Percentiles rank a stretch among this genome's conserved stretches.
phyloP scores from a whole-genome alignment of 2,113 vertebrate genomes.

The Melospiza georgiana region DNA sequence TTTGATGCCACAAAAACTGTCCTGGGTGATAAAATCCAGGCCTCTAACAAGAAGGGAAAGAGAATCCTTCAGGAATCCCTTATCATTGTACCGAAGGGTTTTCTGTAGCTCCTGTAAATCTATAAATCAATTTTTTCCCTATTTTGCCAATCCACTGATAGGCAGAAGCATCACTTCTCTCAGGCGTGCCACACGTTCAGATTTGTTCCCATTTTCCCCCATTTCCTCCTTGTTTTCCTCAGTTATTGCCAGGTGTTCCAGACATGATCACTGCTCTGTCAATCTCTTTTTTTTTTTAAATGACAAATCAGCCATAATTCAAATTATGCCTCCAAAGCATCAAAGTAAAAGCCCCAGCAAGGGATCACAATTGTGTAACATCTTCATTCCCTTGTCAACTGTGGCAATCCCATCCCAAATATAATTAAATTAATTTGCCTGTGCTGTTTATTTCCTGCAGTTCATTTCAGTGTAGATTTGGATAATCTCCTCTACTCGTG shows the following conservation, averaged over 20 bases:
- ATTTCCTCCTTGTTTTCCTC: neutral
- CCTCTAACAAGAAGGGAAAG: neutral
- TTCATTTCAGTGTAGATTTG: neutral
- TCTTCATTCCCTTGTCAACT: neutral
- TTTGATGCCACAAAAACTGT: neutral
- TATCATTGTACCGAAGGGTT: neutral
- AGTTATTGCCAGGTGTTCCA: neutral
- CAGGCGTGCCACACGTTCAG: neutral
- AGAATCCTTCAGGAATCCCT: neutral
- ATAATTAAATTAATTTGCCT: neutral
- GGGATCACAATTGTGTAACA: neutral
- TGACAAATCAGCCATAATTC: neutral
- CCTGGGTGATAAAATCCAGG: neutral
- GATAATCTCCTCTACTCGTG: neutral
- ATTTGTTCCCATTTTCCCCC: neutral
- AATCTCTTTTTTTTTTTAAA: neutral
- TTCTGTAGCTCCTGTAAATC: neutral
- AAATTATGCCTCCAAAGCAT: neutral
- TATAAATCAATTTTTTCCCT: neutral
- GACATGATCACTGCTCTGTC: neutral
- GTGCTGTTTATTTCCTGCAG: neutral
- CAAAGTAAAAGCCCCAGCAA: neutral
- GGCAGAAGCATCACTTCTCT: neutral
- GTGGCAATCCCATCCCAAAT: neutral
- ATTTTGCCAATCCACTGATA: neutral